These are phyloP conservation scores for Anolis apletophallus DNA, from an alignment of 2,797 vertebrate genomes.

Conservation along the genomic window DNA sequence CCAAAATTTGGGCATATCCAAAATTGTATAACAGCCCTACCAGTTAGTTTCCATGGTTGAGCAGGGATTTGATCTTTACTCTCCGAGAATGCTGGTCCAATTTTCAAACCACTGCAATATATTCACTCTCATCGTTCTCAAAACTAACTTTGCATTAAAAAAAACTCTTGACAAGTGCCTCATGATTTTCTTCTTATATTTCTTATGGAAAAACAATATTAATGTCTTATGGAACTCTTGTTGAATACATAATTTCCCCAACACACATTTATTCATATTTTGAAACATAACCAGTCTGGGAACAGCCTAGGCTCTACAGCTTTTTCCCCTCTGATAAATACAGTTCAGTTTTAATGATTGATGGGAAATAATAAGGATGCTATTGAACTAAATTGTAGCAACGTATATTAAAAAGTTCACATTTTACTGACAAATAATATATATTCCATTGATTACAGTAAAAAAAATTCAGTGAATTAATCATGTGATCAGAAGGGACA, in stretches of 20 bases:
- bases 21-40: too few species aligned
- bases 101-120: too few species aligned
- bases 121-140: neutral
- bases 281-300: slow-evolving; percentile 33
- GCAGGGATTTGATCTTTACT: too few species aligned
- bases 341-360: slow-evolving; percentile 61
- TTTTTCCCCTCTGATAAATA: slow-evolving; percentile 64
- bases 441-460: slow-evolving; percentile 70
- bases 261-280: slow-evolving; percentile 1
- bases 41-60: too few species aligned
- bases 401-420: slow-evolving; percentile 64
- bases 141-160: neutral
- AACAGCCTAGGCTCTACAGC: slow-evolving; percentile 41
- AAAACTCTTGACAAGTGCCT: neutral
- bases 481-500: slow-evolving; percentile 71
- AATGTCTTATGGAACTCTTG: neutral
- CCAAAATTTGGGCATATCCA: too few species aligned
- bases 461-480: slow-evolving; percentile 66
- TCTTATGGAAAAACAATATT: neutral
- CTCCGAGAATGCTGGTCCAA: too few species aligned
- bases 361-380: slow-evolving; percentile 71
- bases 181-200: neutral
- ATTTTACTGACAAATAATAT: slow-evolving; percentile 51
- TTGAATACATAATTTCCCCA: neutral
- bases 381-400: slow-evolving; percentile 68